Conservation (phyloP, 2,113 vertebrate genomes). For the Cephalopterus ornatus region DNA sequence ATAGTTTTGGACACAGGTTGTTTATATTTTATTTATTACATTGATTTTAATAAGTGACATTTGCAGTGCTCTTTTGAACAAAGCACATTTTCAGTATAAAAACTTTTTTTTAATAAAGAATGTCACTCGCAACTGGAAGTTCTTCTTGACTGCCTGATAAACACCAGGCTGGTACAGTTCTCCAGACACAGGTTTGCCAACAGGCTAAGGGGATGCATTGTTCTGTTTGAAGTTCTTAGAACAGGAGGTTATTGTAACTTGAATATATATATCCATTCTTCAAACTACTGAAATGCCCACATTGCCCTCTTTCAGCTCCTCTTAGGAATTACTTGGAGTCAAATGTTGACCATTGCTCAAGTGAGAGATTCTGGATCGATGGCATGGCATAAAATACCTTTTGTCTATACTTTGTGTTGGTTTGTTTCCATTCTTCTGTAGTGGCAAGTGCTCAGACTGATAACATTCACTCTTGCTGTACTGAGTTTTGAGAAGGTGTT, state of each 20-base stretch:
- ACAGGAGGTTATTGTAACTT: not conserved
- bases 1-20: conserved; percentile 60
- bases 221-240: not conserved
- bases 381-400: not conserved
- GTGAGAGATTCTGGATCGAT: not conserved
- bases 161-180: not conserved
- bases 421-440: conserved; percentile 53
- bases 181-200: not conserved
- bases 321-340: conserved; percentile 7
- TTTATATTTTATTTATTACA: conserved; percentile 53
- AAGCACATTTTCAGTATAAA: conserved; percentile 52
- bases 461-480: conserved; percentile 18
- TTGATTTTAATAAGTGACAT: conserved; percentile 39
- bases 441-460: not conserved
- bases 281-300: not conserved
- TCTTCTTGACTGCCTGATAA: conserved; percentile 34
- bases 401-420: conserved; percentile 40
- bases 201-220: not conserved
- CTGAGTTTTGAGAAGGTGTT: conserved; percentile 19
- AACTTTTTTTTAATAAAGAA: conserved; percentile 52
- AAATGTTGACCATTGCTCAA: conserved; percentile 18
- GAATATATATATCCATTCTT: conserved; percentile 31
- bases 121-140: conserved; percentile 29
- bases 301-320: not conserved
- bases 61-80: conserved; percentile 40